Evolutionary conservation across 2,888 invertebrate species (phyloP), one percentile per base, ranked within the genome.

Genomic region (Antheraea yamamai): DNA sequence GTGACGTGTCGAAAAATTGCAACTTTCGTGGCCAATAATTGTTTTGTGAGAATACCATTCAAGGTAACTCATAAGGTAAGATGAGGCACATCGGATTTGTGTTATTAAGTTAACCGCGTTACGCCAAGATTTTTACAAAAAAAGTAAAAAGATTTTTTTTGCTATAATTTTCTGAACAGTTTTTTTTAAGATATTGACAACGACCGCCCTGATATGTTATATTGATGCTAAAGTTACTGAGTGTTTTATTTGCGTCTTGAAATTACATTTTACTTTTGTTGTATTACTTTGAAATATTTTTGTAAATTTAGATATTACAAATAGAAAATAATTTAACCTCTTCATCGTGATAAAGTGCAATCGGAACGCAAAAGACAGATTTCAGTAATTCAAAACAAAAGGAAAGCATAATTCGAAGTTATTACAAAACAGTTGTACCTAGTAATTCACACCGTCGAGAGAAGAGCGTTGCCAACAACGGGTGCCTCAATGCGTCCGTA

Each of bases 1-100:
- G 87, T 88, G 88, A 79, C 80, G 84, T 77, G 76, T 74, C 39
- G 70, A 80, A 77, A 84, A 86, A 85, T 86, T 85, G 81, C 81
- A 80, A 78, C 77, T 80, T 80, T 78, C 73, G 74, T 77, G 80
- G 75, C 76, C 76, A 64, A 26, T 66, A 66, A 66, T 66, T 66
- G 30, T 4, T 16, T 30, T 66, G 30, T 66, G 30, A 6, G 64
- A 23, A 30, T 66, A 66, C 26, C 64, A 66, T 66, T 66, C 4
- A 30, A 30, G 64, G 64, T 66, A 66, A 26, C 4, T 66, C 30
- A 30, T 30, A 66, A 30, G 6, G 61, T 61, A 61, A 61, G 61
- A 58, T n/a, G 61, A 12, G 61, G 61, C 20, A 26, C 26, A 16
- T 26, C 16, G 30, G 64, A 16, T 66, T 64, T 64, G 16, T 66